A percentile compares a stretch with the other conserved stretches of the same genome.
Evolutionary conservation across 2,797 vertebrate species (phyloP).

Genomic region (Sebastes iracundus): DNA sequence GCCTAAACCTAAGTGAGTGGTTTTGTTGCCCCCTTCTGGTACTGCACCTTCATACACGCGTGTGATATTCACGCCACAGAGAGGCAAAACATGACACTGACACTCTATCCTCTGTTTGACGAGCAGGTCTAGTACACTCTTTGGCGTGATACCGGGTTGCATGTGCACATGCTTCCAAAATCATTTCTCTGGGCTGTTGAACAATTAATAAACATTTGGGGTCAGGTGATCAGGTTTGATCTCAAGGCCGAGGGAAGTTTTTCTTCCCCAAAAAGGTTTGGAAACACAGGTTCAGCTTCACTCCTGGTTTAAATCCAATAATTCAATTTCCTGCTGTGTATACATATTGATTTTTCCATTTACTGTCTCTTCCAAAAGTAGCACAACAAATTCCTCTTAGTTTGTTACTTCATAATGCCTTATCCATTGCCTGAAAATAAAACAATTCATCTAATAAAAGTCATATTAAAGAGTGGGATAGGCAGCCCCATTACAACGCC

Average conservation of each 20-base stretch:
- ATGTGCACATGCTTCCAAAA: background rate
- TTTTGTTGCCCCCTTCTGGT: no score
- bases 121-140: no score
- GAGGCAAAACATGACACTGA: no score
- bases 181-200: background rate
- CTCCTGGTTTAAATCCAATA: background rate
- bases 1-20: no score
- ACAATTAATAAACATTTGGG: background rate
- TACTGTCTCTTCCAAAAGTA: background rate
- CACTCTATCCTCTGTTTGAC: no score
- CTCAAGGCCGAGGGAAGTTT: background rate
- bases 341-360: background rate
- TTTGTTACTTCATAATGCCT: background rate
- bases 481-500: background rate
- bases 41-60: no score
- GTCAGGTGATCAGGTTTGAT: background rate
- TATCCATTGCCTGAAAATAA: background rate
- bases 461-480: background rate
- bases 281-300: background rate
- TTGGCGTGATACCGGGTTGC: no score
- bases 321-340: background rate
- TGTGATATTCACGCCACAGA: no score
- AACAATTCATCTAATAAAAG: background rate
- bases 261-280: background rate
- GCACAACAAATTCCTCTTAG: background rate